Evolutionary conservation across 2,113 vertebrate species (phyloP).

Genomic region (Fukomys damarensis): DNA sequence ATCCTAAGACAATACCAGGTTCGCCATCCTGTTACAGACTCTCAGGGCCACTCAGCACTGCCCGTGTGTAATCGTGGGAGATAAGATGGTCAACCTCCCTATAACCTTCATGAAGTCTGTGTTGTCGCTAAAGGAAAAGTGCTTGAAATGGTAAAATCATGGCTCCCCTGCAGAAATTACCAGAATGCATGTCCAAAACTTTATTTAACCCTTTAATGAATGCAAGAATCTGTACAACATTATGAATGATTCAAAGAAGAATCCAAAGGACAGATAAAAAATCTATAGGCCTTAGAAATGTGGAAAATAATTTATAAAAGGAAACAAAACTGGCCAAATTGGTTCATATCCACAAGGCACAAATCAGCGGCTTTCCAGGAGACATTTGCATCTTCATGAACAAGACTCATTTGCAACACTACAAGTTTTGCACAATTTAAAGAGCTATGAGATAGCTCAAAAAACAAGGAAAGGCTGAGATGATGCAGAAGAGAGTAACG

Average conservation of each 20-base stretch:
- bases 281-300: background rate
- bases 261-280: background rate
- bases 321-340: background rate
- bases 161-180: background rate
- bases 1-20: background rate
- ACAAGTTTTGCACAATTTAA: slow-evolving; percentile 18
- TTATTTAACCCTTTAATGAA: slow-evolving; percentile 12
- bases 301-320: background rate
- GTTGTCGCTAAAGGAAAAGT: background rate
- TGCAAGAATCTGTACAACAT: background rate
- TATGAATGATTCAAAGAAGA: background rate
- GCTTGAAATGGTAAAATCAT: background rate
- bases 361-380: background rate
- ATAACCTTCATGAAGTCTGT: background rate
- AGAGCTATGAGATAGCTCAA: slow-evolving; percentile 38
- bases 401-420: slow-evolving; percentile 56
- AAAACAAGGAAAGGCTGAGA: background rate
- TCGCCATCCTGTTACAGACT: background rate
- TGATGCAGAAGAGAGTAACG: background rate
- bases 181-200: background rate
- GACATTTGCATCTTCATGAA: slow-evolving; percentile 57
- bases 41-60: background rate
- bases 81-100: background rate
- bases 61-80: background rate
- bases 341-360: slow-evolving; percentile 38